Conservation (phyloP, 2,113 vertebrate genomes). For the Myotis brandtii region DNA sequence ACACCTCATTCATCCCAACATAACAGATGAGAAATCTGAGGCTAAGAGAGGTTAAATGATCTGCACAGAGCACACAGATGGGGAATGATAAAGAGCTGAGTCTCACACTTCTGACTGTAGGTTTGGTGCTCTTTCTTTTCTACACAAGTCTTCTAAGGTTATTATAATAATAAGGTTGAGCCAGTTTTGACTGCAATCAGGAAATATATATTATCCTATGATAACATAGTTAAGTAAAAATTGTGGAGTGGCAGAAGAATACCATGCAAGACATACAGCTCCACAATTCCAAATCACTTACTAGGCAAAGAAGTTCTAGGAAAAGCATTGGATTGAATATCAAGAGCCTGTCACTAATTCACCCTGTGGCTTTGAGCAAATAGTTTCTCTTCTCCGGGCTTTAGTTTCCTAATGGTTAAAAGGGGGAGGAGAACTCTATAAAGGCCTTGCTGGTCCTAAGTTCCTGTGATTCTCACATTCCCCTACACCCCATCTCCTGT, state of each 20-base stretch:
- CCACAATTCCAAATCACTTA: neutral
- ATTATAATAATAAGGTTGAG: neutral
- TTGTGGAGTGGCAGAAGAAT: neutral
- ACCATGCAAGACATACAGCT: neutral
- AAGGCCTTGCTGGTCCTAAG: neutral
- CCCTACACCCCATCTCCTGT: neutral
- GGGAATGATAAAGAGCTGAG: neutral
- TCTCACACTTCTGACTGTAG: neutral
- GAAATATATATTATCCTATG: neutral
- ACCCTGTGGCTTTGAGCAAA: neutral
- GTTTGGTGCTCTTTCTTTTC: neutral
- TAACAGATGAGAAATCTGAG: slow-evolving; percentile 2
- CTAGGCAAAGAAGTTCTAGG: neutral
- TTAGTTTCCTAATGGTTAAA: neutral
- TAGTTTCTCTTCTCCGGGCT: neutral
- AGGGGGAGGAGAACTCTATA: neutral
- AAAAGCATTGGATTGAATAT: neutral
- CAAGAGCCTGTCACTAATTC: neutral
- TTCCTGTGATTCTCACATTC: neutral
- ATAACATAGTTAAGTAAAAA: neutral
- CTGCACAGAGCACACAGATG: neutral
- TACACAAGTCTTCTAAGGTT: neutral
- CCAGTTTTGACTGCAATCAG: neutral
- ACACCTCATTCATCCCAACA: neutral
- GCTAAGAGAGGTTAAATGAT: neutral